Percentiles rank a stretch among this genome's conserved stretches.
These are phyloP conservation scores for Gavia stellata DNA, from an alignment of 2,113 vertebrate genomes.

Conservation along the genomic window DNA sequence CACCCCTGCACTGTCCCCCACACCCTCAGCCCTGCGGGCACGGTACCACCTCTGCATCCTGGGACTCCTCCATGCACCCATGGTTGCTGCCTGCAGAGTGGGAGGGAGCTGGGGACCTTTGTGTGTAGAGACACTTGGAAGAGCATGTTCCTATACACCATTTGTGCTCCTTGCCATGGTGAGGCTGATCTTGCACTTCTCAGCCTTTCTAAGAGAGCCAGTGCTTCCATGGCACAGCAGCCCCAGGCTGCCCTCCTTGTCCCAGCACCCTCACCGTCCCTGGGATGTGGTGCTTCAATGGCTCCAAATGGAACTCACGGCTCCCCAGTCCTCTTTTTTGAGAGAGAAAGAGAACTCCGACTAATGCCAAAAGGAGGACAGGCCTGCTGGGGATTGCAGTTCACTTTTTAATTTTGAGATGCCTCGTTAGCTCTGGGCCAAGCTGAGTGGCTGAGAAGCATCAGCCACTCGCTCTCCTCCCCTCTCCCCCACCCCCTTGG, in stretches of 20 bases:
- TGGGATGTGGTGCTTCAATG: not conserved
- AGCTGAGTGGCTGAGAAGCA: conserved; percentile 40
- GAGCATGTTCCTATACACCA: not conserved
- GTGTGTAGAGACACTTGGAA: not conserved
- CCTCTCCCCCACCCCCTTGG: not conserved
- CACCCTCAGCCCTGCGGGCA: accelerated
- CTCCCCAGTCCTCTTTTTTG: not conserved
- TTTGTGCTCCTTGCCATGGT: not conserved
- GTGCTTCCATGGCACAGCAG: not conserved
- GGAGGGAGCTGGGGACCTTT: not conserved
- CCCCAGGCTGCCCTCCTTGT: not conserved
- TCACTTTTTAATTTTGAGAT: conserved; percentile 68
- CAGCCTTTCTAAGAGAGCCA: not conserved
- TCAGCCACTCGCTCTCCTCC: not conserved
- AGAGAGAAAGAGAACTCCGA: conserved; percentile 8
- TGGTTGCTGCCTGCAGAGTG: accelerated
- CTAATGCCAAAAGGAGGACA: conserved; percentile 69
- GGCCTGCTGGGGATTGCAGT: conserved; percentile 65
- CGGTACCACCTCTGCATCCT: accelerated
- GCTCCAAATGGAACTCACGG: not conserved
- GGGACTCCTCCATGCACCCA: not conserved
- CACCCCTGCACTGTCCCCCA: not conserved
- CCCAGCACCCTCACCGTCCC: not conserved
- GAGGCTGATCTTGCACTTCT: not conserved
- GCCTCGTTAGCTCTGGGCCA: conserved; percentile 56